Evolutionary conservation across 2,888 invertebrate genomes (phyloP).

Genomic region (Morpho deidamia): DNA sequence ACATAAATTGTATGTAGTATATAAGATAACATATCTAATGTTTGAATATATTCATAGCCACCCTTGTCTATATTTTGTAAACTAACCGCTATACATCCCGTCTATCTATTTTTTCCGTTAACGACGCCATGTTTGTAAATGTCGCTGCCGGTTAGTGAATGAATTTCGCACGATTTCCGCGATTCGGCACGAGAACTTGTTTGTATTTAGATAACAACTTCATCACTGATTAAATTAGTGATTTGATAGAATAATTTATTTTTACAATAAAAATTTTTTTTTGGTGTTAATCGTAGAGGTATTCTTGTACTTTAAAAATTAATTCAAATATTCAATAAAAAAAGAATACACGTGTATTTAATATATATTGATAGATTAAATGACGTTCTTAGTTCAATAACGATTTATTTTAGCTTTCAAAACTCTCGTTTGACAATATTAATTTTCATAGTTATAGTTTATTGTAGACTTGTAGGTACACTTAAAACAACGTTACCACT

Average conservation of each 20-base stretch:
- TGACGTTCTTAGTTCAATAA: too few species aligned
- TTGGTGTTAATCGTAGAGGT: too few species aligned
- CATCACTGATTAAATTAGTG: neutral
- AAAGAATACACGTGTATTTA: too few species aligned
- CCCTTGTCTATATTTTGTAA: slow-evolving; percentile 72
- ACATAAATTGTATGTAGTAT: neutral
- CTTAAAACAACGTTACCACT: too few species aligned
- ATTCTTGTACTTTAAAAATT: too few species aligned
- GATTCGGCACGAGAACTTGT: slow-evolving; percentile 45
- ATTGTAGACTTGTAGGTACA: too few species aligned
- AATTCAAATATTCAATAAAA: too few species aligned
- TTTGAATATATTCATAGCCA: slow-evolving; percentile 46
- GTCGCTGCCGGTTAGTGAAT: slow-evolving; percentile 58
- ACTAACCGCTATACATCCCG: slow-evolving; percentile 64
- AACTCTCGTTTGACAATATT: too few species aligned
- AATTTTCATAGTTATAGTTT: too few species aligned
- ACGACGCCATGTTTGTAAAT: slow-evolving; percentile 68
- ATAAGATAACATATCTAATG: slow-evolving; percentile 34
- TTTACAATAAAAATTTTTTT: neutral
- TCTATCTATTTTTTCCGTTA: slow-evolving; percentile 71
- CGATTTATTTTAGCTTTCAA: too few species aligned
- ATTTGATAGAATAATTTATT: neutral
- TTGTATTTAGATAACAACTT: slow-evolving; percentile 19
- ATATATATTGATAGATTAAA: too few species aligned
- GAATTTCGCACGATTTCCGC: slow-evolving; percentile 71